Base-by-base conservation (phyloP, 2,888 invertebrate species). In the Lapara coniferarum region DNA sequence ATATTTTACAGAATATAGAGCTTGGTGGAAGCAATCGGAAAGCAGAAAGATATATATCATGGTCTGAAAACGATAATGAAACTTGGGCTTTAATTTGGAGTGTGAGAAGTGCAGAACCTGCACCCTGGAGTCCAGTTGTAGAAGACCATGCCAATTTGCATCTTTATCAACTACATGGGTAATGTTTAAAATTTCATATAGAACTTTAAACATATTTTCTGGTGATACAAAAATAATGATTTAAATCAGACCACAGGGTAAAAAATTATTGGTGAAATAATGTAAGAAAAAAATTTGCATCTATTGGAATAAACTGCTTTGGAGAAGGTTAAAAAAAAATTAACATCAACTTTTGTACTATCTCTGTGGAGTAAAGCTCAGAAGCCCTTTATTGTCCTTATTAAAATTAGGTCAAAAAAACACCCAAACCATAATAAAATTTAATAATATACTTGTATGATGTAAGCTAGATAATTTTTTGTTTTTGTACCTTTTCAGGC, bases 61-160 rank as follows among this genome's bases (percentile, higher is more conserved):
- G 82, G 80, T 93, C 83, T 88, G 85, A 88, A 30, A 80, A 73
- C 6, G 72, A 74, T 8, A 74, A 72, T 52, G 81, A 83, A 14
- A 74, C 87, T 0, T 81, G 94, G 87, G 92, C 97, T 63, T 94
- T 97, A 37, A 96, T 98, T 58, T 98, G 98, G 98, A 98, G 98
- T 89, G 96, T 97, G 78, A 96, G 96, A 55, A 95, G 96, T 75
- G 97, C 97, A 73, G 98, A 98, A 85, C 97, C 98, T 0, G 98
- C 97, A 81, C 98, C 98, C 0, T 98, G 98, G 98, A 97, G 97
- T 82, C 98, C 98, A 14, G 94, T 97, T 63, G 96, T 98, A 78
- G 97, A 97, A 84, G 98, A 98, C 87, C 95, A 97, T 76, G 97
- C 98, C 10, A 98, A 98, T 89, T 95, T 98, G 71, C 97, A 98